Percentiles rank a stretch among this genome's conserved stretches.
Evolutionary conservation across 2,888 invertebrate species (phyloP).

Genomic region (Coleophora flavipennella): DNA sequence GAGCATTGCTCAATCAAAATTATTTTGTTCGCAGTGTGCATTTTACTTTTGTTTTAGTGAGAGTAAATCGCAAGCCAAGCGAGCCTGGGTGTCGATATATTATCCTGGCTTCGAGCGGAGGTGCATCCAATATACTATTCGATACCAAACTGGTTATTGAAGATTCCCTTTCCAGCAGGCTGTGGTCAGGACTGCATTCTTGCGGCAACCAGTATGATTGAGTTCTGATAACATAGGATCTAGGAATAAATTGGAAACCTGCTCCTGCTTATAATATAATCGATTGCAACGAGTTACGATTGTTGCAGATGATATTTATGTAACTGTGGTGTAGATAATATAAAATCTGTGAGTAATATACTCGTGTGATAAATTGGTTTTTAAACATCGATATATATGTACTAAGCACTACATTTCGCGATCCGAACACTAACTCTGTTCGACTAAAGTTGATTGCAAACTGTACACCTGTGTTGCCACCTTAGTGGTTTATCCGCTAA

Average conservation of each 20-base stretch:
- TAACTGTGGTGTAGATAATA: not conserved
- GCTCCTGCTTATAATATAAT: conserved; percentile 2
- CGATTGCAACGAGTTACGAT: not conserved
- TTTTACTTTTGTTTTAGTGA: conserved; percentile 24
- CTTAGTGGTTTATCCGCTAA: too few relatives aligned
- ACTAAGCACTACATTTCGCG: too few relatives aligned
- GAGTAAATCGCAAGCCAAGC: conserved; percentile 28
- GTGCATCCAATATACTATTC: conserved; percentile 5
- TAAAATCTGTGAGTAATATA: too few relatives aligned
- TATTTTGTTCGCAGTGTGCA: conserved; percentile 4
- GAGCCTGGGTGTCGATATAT: conserved; percentile 11
- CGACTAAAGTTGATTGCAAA: too few relatives aligned
- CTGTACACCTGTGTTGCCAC: too few relatives aligned
- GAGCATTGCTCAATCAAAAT: too few relatives aligned
- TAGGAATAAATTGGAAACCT: conserved; percentile 38
- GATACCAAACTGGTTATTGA: conserved; percentile 44
- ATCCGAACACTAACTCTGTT: too few relatives aligned
- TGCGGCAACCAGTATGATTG: conserved; percentile 39
- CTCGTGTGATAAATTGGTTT: too few relatives aligned
- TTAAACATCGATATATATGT: too few relatives aligned
- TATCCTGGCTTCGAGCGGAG: not conserved
- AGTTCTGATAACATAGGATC: conserved; percentile 35
- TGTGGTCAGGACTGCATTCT: conserved; percentile 43
- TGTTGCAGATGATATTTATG: not conserved
- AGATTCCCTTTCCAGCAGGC: conserved; percentile 53